These are phyloP conservation scores for Fragum sueziense DNA, from an alignment of 2,888 invertebrate species.

Conservation along the genomic window DNA sequence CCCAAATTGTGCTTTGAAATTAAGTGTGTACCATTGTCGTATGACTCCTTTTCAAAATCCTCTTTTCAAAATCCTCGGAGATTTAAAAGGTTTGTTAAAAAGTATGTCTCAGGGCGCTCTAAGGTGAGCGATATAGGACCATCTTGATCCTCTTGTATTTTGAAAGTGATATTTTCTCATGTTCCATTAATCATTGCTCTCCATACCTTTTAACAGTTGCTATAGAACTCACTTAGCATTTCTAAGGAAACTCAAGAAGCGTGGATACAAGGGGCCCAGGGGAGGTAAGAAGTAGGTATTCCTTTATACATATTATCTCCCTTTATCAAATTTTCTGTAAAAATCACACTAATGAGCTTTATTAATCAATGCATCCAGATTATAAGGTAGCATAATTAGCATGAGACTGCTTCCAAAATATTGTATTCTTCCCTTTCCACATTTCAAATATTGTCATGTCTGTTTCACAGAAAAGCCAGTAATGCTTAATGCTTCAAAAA, in stretches of 20 bases:
- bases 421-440: neutral
- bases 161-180: conserved; percentile 1
- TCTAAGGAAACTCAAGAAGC: conserved; percentile 64
- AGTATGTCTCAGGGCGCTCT: too few species aligned
- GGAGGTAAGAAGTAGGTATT: conserved; percentile 70
- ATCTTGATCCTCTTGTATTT: too few species aligned
- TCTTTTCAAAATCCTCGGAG: too few species aligned
- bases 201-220: conserved; percentile 61
- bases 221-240: conserved; percentile 66
- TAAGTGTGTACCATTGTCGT: too few species aligned
- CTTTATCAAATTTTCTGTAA: conserved; percentile 23
- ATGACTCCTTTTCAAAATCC: too few species aligned
- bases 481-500: neutral
- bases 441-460: neutral
- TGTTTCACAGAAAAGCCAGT: neutral
- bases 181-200: conserved; percentile 44
- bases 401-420: neutral
- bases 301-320: conserved; percentile 54
- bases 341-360: neutral
- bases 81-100: too few species aligned
- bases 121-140: too few species aligned
- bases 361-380: neutral
- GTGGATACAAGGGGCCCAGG: conserved; percentile 60
- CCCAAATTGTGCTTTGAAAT: too few species aligned
- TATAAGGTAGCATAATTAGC: neutral